phyloP scores from a whole-genome alignment of 2,888 invertebrate genomes.

The Suillia variegata region DNA sequence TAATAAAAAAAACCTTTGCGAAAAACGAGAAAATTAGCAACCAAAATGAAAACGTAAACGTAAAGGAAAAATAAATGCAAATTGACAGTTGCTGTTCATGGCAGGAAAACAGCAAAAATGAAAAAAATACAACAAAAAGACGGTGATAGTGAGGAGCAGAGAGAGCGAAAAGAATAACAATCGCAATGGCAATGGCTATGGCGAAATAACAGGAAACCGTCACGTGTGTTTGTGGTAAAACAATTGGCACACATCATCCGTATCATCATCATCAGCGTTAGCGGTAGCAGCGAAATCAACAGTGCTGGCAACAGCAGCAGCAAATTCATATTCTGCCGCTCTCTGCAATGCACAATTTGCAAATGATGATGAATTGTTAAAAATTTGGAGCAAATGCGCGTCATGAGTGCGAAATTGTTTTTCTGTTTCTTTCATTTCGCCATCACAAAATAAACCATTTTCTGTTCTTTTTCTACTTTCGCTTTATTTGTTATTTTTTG shows the following conservation, averaged over 20 bases:
- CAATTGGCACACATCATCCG: slow-evolving; percentile 1
- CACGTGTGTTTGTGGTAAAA: slow-evolving; percentile 2
- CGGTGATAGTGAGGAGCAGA: too few species aligned
- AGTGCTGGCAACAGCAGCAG: not conserved
- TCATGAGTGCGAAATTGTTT: slow-evolving; percentile 12
- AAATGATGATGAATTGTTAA: slow-evolving; percentile 16
- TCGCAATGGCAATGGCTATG: not conserved
- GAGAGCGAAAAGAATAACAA: not conserved
- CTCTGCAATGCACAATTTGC: slow-evolving; percentile 1
- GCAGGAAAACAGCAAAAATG: not conserved
- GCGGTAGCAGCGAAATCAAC: not conserved
- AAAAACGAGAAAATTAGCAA: slow-evolving; percentile 14
- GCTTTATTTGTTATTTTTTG: not conserved
- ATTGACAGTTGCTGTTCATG: slow-evolving; percentile 27
- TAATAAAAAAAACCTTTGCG: too few species aligned
- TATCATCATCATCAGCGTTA: not conserved
- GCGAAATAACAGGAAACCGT: not conserved
- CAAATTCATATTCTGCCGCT: too few species aligned
- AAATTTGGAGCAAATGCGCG: not conserved
- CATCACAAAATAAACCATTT: not conserved
- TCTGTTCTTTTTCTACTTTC: not conserved
- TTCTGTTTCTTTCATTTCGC: slow-evolving; percentile 1
- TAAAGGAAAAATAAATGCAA: slow-evolving; percentile 23
- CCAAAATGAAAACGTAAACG: slow-evolving; percentile 11
- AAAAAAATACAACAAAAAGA: too few species aligned